These are phyloP conservation scores for Drosophila planitibia DNA, from an alignment of 2,888 invertebrate genomes.

Conservation along the genomic window DNA sequence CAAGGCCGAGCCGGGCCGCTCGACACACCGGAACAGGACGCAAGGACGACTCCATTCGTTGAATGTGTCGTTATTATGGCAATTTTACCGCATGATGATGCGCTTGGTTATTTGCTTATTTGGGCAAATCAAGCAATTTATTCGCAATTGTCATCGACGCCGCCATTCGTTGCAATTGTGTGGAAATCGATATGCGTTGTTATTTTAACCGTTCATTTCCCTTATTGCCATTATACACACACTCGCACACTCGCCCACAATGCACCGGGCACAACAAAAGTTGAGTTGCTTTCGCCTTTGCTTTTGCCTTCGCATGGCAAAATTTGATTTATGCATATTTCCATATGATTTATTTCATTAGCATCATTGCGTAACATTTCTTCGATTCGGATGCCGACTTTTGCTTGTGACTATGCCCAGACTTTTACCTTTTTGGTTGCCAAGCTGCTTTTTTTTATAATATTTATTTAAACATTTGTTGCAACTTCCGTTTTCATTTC, in stretches of 20 bases:
- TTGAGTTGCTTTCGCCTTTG: constrained; percentile 34
- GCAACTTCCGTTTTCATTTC: constrained; percentile 79
- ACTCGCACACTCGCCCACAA: constrained; percentile 22
- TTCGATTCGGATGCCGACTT: constrained; percentile 16
- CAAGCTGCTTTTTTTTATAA: constrained; percentile 64
- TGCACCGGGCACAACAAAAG: constrained; percentile 36
- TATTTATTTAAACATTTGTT: constrained; percentile 81
- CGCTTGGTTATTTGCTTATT: constrained; percentile 79
- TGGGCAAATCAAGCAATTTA: constrained; percentile 80
- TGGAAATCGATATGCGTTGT: constrained; percentile 81
- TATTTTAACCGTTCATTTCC: constrained; percentile 81
- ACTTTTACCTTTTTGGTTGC: constrained; percentile 45
- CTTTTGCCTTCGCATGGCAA: constrained; percentile 43
- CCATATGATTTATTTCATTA: constrained; percentile 81
- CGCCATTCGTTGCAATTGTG: constrained; percentile 66
- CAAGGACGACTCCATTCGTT: constrained; percentile 70
- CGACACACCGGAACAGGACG: constrained; percentile 69
- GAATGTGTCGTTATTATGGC: constrained; percentile 78
- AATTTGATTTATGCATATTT: constrained; percentile 80
- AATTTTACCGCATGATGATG: constrained; percentile 79
- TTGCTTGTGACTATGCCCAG: neutral
- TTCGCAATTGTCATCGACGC: constrained; percentile 77
- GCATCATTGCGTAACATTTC: constrained; percentile 60
- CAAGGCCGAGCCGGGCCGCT: constrained; percentile 23
- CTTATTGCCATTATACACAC: constrained; percentile 59